Evolutionary conservation across 2,797 vertebrate species (phyloP), one percentile per base, ranked within the genome.

Genomic region (Hypotaenidia okinawae): DNA sequence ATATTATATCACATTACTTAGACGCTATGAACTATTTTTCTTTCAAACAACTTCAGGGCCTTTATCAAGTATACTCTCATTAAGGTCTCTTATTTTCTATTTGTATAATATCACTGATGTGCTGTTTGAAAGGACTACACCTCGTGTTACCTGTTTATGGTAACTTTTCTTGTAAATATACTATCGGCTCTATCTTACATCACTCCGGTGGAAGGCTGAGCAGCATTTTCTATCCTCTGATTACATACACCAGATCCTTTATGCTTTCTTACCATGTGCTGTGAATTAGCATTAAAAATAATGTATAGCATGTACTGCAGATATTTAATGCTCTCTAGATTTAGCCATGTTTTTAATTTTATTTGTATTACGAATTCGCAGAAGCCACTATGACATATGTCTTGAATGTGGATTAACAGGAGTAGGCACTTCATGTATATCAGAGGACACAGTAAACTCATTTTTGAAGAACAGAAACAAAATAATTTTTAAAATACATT

Each of bases 361-460:
- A 85, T 45, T 96, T 21, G 78, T 91, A 79, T 41, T 43, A 52
- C 2, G 45, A 84, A 86, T 76, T 82, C 43, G 79, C 80, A 82
- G 47, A 95, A 96, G 63, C 39, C 63, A 69, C 76, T 75, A 62
- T 0, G 25, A 82, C 62, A 64, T 57, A 68, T 51, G 35, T 41
- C 86, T 64, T 93, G 82, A 91, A 72, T n/a, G 47, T 63, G 57
- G 87, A 73, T 70, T 93, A 94, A 82, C 59, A 88, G 83, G 78
- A 91, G 67, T 13, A 88, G 62, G 68, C 27, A 84, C 41, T 84
- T 79, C 32, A 52, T 4, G 6, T 76, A 69, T 84, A 88, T 91
- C 82, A 92, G 64, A 94, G 41, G 47, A 75, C 76, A 76, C 28
- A 75, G 62, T 59, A 94, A 91, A 90, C 67, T 76, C 9, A 3